Percentiles rank a stretch among this genome's conserved stretches.
Evolutionary conservation across 2,113 vertebrate genomes (phyloP).

Genomic region (Puffinus mauretanicus): DNA sequence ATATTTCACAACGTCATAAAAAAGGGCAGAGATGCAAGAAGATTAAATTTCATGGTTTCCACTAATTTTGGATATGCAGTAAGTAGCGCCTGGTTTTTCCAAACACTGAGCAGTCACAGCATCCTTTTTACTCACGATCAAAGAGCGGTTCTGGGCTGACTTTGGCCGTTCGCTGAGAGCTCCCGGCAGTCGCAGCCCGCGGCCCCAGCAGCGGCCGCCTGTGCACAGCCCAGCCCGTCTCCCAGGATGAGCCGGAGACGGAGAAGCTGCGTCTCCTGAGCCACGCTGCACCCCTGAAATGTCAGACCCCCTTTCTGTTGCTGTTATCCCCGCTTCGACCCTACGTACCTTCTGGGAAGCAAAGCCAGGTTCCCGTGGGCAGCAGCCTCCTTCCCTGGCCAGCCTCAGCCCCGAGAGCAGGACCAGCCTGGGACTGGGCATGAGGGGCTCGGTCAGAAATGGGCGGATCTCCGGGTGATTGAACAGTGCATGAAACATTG

Average conservation of each 20-base stretch:
- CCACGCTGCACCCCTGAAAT: neutral
- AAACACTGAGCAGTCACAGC: neutral
- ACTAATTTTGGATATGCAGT: neutral
- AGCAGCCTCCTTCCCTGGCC: neutral
- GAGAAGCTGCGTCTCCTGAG: neutral
- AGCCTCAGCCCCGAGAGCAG: neutral
- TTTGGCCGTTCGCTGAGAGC: neutral
- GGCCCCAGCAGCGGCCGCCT: neutral
- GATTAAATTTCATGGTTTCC: neutral
- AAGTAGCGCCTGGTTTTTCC: neutral
- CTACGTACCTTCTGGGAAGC: accelerated
- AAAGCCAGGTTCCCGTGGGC: neutral
- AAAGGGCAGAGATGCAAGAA: neutral
- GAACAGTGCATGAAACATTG: neutral
- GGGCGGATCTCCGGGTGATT: too few relatives aligned
- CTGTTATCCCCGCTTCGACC: neutral
- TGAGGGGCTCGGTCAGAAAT: neutral
- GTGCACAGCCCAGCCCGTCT: neutral
- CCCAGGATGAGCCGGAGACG: accelerated
- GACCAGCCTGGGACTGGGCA: neutral
- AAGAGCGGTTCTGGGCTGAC: neutral
- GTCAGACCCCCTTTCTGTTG: neutral
- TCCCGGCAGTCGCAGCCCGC: accelerated
- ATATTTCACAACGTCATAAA: neutral
- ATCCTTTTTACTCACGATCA: neutral